Percentiles rank a stretch among this genome's conserved stretches.
These are phyloP conservation scores for Lophura nycthemera DNA, from an alignment of 2,113 vertebrate species.

Conservation along the genomic window DNA sequence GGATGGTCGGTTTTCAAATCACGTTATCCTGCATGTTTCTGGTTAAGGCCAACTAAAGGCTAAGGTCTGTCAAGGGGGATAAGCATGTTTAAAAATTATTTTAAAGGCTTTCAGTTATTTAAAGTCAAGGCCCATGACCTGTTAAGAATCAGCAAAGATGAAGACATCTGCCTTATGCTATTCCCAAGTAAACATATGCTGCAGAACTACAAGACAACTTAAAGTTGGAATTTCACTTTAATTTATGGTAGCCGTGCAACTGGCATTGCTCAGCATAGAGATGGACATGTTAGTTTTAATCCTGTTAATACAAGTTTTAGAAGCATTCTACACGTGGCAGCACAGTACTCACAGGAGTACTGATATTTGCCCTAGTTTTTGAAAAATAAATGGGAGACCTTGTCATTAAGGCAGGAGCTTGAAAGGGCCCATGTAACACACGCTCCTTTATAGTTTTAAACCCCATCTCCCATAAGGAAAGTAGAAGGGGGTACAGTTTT, in stretches of 20 bases:
- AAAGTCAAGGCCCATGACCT: conserved; percentile 14
- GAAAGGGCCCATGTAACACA: not conserved
- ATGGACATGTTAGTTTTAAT: not conserved
- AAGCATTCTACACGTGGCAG: not conserved
- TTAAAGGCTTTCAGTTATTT: conserved; percentile 51
- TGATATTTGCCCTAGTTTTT: conserved; percentile 24
- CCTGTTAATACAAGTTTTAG: not conserved
- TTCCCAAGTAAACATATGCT: conserved; percentile 30
- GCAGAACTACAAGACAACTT: not conserved
- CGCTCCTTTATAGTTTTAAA: not conserved
- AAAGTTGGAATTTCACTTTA: conserved; percentile 17
- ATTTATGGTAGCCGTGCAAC: not conserved
- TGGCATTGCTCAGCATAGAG: not conserved
- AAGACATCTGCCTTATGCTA: conserved; percentile 50
- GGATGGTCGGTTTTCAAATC: not conserved
- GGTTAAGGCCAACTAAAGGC: conserved; percentile 9
- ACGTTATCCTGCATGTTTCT: not conserved
- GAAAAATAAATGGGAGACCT: not conserved
- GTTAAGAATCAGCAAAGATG: conserved; percentile 40
- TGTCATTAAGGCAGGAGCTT: not conserved
- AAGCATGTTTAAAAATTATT: conserved; percentile 34
- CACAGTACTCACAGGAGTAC: not conserved
- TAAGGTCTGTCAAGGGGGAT: not conserved
- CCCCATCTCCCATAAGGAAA: not conserved
- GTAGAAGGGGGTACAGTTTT: rapidly evolving